Evolutionary conservation across 2,113 vertebrate species (phyloP), one percentile per base, ranked within the genome.

Genomic region (Oreamnos americanus): DNA sequence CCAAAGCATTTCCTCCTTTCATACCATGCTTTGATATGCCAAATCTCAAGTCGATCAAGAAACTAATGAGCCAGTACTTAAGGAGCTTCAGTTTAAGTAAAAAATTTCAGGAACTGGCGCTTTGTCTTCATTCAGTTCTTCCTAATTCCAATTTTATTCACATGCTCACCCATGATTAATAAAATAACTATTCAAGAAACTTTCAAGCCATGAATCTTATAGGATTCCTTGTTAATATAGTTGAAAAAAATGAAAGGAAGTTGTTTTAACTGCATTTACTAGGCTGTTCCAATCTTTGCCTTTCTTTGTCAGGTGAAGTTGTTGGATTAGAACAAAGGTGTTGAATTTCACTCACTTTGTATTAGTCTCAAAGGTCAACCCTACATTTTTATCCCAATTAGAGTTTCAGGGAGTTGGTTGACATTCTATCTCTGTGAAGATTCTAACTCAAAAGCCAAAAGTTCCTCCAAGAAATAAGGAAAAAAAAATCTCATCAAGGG

Each of bases 211-310:
- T 5, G n/a, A 67, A 74, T 39, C 36, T 5, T 64, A 62, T 21
- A 76, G 11, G 57, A 76, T 0, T 79, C n/a, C 5, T 49, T 91
- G 47, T 6, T 97, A 87, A 94, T 84, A 83, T 21, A 94, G 49
- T 45, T 81, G 33, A 67, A 96, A 47, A 47, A 96, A 96, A 91
- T 96, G 36, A 89, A 97, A 89, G 36, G n/a, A 15, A 16, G 4
- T 83, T 60, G n/a, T 45, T 94, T 94, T 93, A 86, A 84, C n/a
- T 81, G 43, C 6, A 49, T 89, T 96, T 79, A 62, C 58, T 33
- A 36, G 13, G 25, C 76, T 88, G n/a, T 83, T 87, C 9, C 83
- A 84, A 90, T 89, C 23, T 96, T 96, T 2, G 26, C 96, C 85
- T 87, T 97, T 94, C 84, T 8, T 93, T 30, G 85, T 95, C 0